Percentiles rank a stretch among this genome's conserved stretches.
Conservation (phyloP, 2,113 vertebrate genomes). For the Eurystomus gularis region DNA sequence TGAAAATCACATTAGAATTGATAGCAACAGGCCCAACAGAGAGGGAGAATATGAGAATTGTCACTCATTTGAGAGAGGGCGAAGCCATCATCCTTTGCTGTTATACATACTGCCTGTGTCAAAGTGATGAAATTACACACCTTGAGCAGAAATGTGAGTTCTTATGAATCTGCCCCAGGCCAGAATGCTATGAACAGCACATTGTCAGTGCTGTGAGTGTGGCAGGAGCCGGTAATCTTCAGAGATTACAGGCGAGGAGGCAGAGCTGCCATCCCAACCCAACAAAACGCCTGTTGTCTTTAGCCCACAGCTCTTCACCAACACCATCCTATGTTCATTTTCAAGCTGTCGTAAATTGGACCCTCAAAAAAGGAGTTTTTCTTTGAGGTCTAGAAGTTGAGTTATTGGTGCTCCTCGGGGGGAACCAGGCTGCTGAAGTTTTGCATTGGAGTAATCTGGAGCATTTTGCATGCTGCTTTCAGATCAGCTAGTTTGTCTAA, state of each 20-base stretch:
- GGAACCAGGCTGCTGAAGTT: conserved; percentile 21
- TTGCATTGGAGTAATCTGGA: neutral
- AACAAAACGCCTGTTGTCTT: neutral
- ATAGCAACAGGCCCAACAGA: neutral
- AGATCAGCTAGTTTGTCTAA: conserved; percentile 65
- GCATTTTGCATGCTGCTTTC: conserved; percentile 49
- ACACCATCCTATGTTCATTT: conserved; percentile 35
- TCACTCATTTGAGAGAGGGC: neutral
- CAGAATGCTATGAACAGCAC: neutral
- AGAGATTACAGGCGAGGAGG: conserved; percentile 11
- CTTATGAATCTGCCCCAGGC: neutral
- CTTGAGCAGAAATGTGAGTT: neutral
- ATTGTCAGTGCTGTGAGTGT: conserved; percentile 2
- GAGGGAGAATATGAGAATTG: neutral
- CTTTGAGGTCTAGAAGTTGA: conserved; percentile 65
- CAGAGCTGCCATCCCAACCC: neutral
- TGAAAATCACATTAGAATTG: neutral
- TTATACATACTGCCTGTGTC: conserved; percentile 22
- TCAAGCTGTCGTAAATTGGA: neutral
- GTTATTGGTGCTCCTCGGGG: conserved; percentile 52
- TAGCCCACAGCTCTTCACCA: conserved; percentile 45
- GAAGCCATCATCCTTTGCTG: neutral
- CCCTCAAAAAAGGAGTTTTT: neutral
- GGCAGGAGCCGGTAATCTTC: conserved; percentile 20
- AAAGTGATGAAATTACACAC: neutral